A percentile compares a stretch with the other conserved stretches of the same genome.
Conservation (phyloP, 2,113 vertebrate genomes). For the Stigmatopora nigra region DNA sequence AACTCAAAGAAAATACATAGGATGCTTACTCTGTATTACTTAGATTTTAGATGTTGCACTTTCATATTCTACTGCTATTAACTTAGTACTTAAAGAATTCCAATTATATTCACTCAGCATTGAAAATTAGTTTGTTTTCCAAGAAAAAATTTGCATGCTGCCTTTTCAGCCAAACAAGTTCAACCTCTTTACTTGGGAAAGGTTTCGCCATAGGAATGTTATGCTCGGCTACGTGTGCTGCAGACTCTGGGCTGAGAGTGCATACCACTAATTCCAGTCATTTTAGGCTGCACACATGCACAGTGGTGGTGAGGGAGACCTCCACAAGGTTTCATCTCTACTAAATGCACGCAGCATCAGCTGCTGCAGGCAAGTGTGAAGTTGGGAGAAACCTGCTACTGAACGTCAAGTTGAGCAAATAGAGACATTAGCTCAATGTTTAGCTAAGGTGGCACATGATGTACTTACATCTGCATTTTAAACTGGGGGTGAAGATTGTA, state of each 20-base stretch:
- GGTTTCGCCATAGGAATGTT: slow-evolving; percentile 48
- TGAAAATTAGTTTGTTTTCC: background rate
- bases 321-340: slow-evolving; percentile 42
- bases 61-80: too few relatives aligned
- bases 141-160: background rate
- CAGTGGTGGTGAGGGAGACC: slow-evolving; percentile 31
- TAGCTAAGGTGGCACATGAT: slow-evolving; percentile 14
- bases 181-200: slow-evolving; percentile 28
- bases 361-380: slow-evolving; percentile 64
- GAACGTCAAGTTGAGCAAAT: slow-evolving; percentile 53
- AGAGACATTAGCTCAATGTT: slow-evolving; percentile 37
- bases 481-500: too few relatives aligned
- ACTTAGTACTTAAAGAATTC: background rate
- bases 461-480: slow-evolving; percentile 18
- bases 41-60: too few relatives aligned
- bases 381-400: slow-evolving; percentile 53
- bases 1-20: background rate
- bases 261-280: slow-evolving; percentile 63
- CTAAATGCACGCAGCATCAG: slow-evolving; percentile 48
- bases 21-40: too few relatives aligned
- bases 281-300: slow-evolving; percentile 40
- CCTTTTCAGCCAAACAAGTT: slow-evolving; percentile 7
- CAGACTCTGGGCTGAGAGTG: slow-evolving; percentile 41
- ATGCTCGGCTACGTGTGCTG: slow-evolving; percentile 33
- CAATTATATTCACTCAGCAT: background rate